Percentiles rank a stretch among this genome's conserved stretches.
phyloP scores from a whole-genome alignment of 2,797 vertebrate species.

The Pogoniulus pusillus region DNA sequence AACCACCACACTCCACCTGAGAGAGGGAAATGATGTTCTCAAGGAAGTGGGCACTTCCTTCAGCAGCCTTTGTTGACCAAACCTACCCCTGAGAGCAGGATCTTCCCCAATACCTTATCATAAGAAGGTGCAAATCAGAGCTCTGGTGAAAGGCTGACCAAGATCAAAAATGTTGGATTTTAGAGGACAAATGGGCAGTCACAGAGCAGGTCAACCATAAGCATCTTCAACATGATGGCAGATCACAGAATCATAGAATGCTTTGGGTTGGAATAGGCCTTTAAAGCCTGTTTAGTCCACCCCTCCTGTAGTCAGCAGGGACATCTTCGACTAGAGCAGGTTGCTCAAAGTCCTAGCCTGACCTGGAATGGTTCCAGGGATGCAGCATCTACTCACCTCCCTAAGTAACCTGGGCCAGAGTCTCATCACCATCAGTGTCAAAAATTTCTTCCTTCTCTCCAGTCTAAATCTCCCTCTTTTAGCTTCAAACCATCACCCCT shows the following conservation, averaged over 20 bases:
- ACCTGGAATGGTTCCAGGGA: too few relatives aligned
- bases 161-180: neutral
- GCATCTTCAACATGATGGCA: neutral
- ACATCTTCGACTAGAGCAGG: too few relatives aligned
- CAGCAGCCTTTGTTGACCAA: neutral
- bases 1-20: neutral
- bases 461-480: too few relatives aligned
- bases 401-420: too few relatives aligned
- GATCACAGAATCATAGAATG: neutral
- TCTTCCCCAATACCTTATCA: rapidly evolving
- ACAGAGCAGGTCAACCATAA: neutral
- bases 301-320: neutral
- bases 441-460: too few relatives aligned
- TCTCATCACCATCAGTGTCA: too few relatives aligned
- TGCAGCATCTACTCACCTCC: too few relatives aligned
- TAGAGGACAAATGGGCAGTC: neutral
- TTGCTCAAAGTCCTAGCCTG: too few relatives aligned
- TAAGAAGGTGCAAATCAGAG: neutral
- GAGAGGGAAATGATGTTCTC: neutral
- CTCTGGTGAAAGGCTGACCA: neutral
- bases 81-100: too few relatives aligned
- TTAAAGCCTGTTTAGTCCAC: neutral
- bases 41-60: neutral
- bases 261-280: neutral
- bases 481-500: too few relatives aligned